Conservation (phyloP, 1,140 invertebrate genomes). For the Tyrophagus putrescentiae region DNA sequence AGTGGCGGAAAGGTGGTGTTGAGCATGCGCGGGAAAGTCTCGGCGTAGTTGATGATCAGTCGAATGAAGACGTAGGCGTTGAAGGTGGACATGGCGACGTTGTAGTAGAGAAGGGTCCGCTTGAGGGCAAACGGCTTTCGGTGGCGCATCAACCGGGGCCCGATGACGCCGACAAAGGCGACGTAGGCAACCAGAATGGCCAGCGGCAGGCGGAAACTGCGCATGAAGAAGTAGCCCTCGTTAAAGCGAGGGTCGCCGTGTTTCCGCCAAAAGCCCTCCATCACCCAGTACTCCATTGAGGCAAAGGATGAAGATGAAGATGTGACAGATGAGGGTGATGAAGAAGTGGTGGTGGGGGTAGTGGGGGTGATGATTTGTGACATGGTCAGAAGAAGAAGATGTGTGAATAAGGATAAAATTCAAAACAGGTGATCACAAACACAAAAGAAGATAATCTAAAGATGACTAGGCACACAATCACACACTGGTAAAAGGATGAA, state of each 20-base stretch:
- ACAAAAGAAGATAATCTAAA: no score
- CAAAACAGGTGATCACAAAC: no score
- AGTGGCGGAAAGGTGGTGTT: not conserved
- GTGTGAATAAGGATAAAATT: no score
- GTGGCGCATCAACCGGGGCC: conserved; percentile 35
- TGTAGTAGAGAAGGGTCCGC: conserved; percentile 34
- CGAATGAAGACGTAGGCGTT: conserved; percentile 33
- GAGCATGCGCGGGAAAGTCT: not conserved
- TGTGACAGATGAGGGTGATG: no score
- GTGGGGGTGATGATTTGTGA: no score
- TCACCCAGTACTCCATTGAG: conserved; percentile 13
- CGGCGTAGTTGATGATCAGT: not conserved
- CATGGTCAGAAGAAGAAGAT: no score
- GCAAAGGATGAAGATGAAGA: no score
- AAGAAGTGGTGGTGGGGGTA: no score
- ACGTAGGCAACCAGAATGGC: conserved; percentile 24
- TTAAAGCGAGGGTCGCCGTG: conserved; percentile 21
- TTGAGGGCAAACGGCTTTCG: conserved; percentile 34
- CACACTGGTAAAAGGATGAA: no score
- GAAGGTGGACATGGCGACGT: conserved; percentile 34
- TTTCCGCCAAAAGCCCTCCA: conserved; percentile 18
- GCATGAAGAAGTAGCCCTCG: conserved; percentile 19
- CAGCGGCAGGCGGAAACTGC: conserved; percentile 14
- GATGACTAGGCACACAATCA: no score
- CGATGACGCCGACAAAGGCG: conserved; percentile 26